Evolutionary conservation across 1,140 invertebrate species (phyloP).

Genomic region (Drosophila truncata): DNA sequence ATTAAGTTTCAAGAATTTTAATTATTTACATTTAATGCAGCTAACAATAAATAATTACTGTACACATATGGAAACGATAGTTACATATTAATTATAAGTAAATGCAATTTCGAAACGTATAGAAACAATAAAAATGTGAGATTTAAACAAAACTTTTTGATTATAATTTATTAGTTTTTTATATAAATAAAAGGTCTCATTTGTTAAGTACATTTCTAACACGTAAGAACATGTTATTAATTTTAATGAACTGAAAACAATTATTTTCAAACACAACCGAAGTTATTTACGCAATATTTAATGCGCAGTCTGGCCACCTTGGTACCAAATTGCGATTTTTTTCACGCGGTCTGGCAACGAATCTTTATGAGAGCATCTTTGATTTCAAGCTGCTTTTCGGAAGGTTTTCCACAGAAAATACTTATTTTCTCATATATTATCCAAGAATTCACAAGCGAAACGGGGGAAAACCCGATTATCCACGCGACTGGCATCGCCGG

Average conservation of each 20-base stretch:
- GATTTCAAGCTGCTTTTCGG: neutral
- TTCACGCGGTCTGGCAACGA: neutral
- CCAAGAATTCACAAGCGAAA: too few relatives aligned
- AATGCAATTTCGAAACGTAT: constrained; percentile 82
- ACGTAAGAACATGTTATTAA: too few relatives aligned
- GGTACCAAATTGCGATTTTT: neutral
- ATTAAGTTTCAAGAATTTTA: constrained; percentile 74
- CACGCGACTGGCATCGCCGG: neutral
- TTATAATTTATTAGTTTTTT: neutral
- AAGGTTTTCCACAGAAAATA: too few relatives aligned
- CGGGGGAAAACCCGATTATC: too few relatives aligned
- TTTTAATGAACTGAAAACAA: neutral
- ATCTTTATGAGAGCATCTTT: accelerated
- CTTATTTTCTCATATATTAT: too few relatives aligned
- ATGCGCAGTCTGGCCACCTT: neutral
- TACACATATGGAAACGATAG: constrained; percentile 72
- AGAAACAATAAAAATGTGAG: constrained; percentile 84
- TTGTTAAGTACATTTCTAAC: neutral
- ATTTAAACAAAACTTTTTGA: constrained; percentile 63
- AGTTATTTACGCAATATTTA: neutral
- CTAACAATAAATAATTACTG: constrained; percentile 58
- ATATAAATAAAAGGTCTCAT: neutral
- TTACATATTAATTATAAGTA: constrained; percentile 79
- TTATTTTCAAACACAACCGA: neutral
- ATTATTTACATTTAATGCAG: constrained; percentile 69